These are phyloP conservation scores for Muraenolepis orangiensis DNA, from an alignment of 2,797 vertebrate species.

Conservation along the genomic window DNA sequence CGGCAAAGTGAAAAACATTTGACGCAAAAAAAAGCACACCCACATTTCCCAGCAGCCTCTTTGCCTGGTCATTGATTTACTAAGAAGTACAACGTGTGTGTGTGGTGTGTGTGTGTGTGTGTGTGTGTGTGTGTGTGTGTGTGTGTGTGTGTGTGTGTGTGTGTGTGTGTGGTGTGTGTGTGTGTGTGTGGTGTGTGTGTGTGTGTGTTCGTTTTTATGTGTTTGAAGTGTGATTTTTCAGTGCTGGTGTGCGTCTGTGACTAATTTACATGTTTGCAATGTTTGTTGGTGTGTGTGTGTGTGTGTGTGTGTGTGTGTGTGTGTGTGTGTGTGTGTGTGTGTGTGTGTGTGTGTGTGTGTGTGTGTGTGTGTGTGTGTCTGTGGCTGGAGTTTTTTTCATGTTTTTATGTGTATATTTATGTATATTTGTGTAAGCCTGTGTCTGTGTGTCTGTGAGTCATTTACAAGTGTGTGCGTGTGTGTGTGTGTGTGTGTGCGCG, in stretches of 20 bases:
- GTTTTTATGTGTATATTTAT: background rate
- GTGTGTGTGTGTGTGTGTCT: background rate
- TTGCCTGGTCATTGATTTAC: background rate
- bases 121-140: too few species aligned
- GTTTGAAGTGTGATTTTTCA: background rate
- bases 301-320: background rate
- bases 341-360: background rate
- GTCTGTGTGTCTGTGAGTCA: background rate
- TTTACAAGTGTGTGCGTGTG: background rate
- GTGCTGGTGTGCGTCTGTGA: background rate
- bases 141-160: too few species aligned
- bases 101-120: too few species aligned
- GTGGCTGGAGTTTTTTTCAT: background rate
- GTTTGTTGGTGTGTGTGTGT: background rate
- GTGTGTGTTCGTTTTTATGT: background rate
- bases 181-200: background rate
- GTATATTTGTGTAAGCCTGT: background rate
- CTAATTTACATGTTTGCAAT: background rate
- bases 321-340: background rate
- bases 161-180: background rate
- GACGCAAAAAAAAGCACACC: background rate
- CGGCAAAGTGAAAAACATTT: constrained; percentile 1
- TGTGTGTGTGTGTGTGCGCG: too few species aligned
- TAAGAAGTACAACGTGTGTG: background rate
- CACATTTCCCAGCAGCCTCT: background rate